Percentiles rank a stretch among this genome's conserved stretches.
Conservation (phyloP, 2,888 invertebrate species). For the Netelia fuscicornis region DNA sequence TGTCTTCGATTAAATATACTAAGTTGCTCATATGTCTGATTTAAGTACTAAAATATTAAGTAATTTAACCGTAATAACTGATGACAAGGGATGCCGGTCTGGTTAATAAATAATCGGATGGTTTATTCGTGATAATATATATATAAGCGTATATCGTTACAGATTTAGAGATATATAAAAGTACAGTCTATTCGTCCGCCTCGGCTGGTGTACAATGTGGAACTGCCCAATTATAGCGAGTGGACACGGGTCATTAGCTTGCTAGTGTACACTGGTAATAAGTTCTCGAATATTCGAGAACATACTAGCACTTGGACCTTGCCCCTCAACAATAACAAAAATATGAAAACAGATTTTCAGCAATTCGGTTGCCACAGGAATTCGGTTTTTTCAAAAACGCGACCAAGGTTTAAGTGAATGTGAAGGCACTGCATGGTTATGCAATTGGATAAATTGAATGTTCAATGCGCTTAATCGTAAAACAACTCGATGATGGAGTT, state of each 20-base stretch:
- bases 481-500: constrained; percentile 31
- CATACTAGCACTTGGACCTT: too few species aligned
- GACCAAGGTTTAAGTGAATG: constrained; percentile 50
- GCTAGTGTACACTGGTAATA: too few species aligned
- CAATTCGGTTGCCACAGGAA: constrained; percentile 58
- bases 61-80: constrained; percentile 21
- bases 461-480: constrained; percentile 63
- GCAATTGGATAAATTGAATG: constrained; percentile 61
- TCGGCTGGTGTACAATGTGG: too few species aligned
- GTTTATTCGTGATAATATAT: too few species aligned
- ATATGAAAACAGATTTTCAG: constrained; percentile 57
- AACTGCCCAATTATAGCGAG: too few species aligned
- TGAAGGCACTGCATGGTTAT: constrained; percentile 58
- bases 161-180: too few species aligned
- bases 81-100: too few species aligned
- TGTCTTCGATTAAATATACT: constrained; percentile 24
- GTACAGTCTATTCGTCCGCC: too few species aligned
- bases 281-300: too few species aligned
- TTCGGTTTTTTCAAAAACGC: constrained; percentile 46
- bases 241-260: too few species aligned
- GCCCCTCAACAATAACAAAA: not conserved
- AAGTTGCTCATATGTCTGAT: constrained; percentile 26
- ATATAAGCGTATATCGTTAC: too few species aligned
- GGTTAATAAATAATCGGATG: too few species aligned
- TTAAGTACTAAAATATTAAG: constrained; percentile 15